These are phyloP conservation scores for Hippopotamyrus pictus DNA, from an alignment of 2,797 vertebrate species.

Conservation along the genomic window DNA sequence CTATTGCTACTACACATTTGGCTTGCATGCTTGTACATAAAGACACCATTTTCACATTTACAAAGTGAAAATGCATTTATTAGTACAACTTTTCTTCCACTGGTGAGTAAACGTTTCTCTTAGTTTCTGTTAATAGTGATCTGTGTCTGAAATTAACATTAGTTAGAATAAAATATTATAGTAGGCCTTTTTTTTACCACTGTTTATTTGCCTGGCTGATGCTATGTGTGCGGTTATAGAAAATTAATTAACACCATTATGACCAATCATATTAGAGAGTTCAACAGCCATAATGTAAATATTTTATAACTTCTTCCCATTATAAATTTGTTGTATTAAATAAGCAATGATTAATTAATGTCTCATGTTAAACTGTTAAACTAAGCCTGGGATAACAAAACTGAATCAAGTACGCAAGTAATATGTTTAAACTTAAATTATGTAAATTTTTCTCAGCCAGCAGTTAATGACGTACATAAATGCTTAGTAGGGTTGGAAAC, in stretches of 20 bases:
- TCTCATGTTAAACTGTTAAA: neutral
- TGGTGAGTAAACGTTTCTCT: neutral
- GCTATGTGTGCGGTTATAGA: neutral
- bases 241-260: neutral
- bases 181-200: neutral
- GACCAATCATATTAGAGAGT: neutral
- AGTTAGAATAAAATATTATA: neutral
- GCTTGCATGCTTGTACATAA: neutral
- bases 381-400: neutral
- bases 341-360: neutral
- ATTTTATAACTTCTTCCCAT: neutral
- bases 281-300: neutral
- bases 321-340: neutral
- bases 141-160: neutral
- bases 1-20: neutral
- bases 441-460: neutral
- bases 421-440: conserved; percentile 3
- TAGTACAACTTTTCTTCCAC: neutral
- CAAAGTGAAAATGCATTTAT: neutral
- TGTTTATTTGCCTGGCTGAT: neutral
- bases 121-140: neutral
- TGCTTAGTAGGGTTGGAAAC: neutral
- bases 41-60: neutral
- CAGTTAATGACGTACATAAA: neutral
- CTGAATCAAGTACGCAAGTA: neutral